A percentile compares a stretch with the other conserved stretches of the same genome.
These are phyloP conservation scores for Creontiades dilutus DNA, from an alignment of 2,888 invertebrate species.

Conservation along the genomic window DNA sequence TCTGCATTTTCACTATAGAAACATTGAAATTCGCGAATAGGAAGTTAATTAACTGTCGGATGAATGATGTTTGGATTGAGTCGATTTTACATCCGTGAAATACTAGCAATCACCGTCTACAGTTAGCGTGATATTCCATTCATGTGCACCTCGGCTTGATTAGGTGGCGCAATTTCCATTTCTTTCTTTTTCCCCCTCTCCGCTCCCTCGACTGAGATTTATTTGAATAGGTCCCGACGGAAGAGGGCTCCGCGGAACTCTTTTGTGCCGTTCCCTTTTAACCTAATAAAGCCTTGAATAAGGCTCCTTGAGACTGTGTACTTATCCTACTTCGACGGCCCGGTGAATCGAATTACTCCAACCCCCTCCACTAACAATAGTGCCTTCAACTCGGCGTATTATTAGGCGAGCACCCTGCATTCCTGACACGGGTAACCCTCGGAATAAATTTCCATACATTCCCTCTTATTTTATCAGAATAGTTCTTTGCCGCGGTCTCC, in stretches of 20 bases:
- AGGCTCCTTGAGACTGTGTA: constrained; percentile 45
- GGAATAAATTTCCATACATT: constrained; percentile 35
- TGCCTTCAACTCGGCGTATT: constrained; percentile 22
- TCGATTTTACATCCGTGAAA: too few relatives aligned
- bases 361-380: constrained; percentile 8
- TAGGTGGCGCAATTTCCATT: constrained; percentile 28
- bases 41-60: too few relatives aligned
- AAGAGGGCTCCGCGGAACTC: neutral
- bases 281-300: constrained; percentile 50
- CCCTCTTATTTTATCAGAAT: constrained; percentile 1
- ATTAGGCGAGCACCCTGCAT: neutral
- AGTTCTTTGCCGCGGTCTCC: neutral
- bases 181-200: neutral
- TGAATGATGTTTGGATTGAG: too few relatives aligned
- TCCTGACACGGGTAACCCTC: neutral
- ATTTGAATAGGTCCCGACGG: constrained; percentile 30
- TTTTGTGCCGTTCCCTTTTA: constrained; percentile 40
- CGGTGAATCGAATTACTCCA: constrained; percentile 22
- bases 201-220: constrained; percentile 1
- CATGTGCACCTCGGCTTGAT: neutral
- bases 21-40: too few relatives aligned
- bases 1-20: too few relatives aligned
- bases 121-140: neutral
- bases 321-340: constrained; percentile 5
- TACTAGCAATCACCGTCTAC: neutral